Base-by-base conservation (phyloP, 2,888 invertebrate species). In the Drosophila hawaiiensis region DNA sequence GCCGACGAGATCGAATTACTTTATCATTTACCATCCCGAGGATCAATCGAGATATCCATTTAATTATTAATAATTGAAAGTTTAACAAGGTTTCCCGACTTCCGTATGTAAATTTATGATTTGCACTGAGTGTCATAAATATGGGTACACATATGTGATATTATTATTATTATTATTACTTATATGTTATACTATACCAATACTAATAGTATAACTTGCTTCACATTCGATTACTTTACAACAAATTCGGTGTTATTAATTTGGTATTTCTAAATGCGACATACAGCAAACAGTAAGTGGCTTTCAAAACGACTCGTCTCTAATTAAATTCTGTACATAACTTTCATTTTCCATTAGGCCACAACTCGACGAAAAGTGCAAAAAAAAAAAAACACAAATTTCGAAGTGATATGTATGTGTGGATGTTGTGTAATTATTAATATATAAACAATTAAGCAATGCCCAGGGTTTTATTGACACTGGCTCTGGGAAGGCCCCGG, bases 341-440 rank as follows among this genome's bases (percentile, higher is more conserved):
- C 85, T 86, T 87, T 86, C 87, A 76, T 77, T 89, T 86, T 87
- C 74, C 75, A 74, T 77, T 22, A 56, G 76, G 55, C 68, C 69
- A 64, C 61, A 80, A 43, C 12, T 19, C 16, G 37, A 2, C 37
- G 1, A 37, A 37, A 19, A 37, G 19, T 19, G 6, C 9, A 35
- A 35, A 55, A 64, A 41, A 31, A 50, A 47, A 56, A 56, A 35
- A 58, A 56, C 5, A 53, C 31, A 52, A 16, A 58, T 70, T 75
- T 68, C 37, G 55, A 47, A 78, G 68, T 80, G 71, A 72, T 61
- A 9, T 53, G 37, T 35, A 35, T 47, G 25, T 64, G 60, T 52
- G 54, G 58, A n/a, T 43, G 29, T 19, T 66, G 43, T 49, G 64
- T 68, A 59, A 68, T 65, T 70, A 72, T 74, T 68, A 72, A 87